Evolutionary conservation across 2,113 vertebrate genomes (phyloP).

Genomic region (Barbus barbus): DNA sequence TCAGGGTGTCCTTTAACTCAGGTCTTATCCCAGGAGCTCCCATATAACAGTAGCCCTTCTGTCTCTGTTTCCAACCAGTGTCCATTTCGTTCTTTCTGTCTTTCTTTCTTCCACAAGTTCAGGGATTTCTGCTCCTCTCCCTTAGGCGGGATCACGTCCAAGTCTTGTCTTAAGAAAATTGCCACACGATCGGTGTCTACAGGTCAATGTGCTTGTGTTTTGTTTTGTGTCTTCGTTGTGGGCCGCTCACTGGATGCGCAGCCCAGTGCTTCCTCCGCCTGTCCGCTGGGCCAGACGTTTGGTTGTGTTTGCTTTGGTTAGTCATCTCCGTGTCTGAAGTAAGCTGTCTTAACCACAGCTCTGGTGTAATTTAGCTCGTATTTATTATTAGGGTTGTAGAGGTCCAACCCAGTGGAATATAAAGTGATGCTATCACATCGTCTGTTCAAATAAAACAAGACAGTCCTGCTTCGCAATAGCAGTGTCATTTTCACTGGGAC

Average conservation of each 20-base stretch:
- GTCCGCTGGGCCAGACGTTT: not conserved
- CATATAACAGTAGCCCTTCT: slow-evolving; percentile 17
- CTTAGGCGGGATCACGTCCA: slow-evolving; percentile 35
- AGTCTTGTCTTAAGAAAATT: slow-evolving; percentile 47
- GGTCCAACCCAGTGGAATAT: slow-evolving; percentile 42
- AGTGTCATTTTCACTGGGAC: slow-evolving; percentile 22
- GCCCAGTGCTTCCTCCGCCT: slow-evolving; percentile 49
- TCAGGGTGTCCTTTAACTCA: slow-evolving; percentile 2
- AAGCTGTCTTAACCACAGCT: slow-evolving; percentile 28
- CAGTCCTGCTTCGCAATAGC: slow-evolving; percentile 33
- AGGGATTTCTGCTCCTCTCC: slow-evolving; percentile 38
- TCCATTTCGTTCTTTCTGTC: not conserved
- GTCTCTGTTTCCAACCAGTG: slow-evolving; percentile 16
- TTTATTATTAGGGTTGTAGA: slow-evolving; percentile 42
- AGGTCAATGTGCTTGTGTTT: slow-evolving; percentile 30
- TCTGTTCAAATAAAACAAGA: slow-evolving; percentile 22
- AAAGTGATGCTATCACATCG: slow-evolving; percentile 36
- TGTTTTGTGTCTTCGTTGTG: not conserved
- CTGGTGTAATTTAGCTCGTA: slow-evolving; percentile 41
- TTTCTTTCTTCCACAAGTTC: slow-evolving; percentile 24
- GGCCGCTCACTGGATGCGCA: not conserved
- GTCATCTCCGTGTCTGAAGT: slow-evolving; percentile 5
- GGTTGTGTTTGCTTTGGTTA: slow-evolving; percentile 37
- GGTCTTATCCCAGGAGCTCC: slow-evolving; percentile 30
- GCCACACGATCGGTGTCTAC: slow-evolving; percentile 14